These are phyloP conservation scores for Cacoxenus indagator DNA, from an alignment of 2,888 invertebrate genomes.

Conservation along the genomic window DNA sequence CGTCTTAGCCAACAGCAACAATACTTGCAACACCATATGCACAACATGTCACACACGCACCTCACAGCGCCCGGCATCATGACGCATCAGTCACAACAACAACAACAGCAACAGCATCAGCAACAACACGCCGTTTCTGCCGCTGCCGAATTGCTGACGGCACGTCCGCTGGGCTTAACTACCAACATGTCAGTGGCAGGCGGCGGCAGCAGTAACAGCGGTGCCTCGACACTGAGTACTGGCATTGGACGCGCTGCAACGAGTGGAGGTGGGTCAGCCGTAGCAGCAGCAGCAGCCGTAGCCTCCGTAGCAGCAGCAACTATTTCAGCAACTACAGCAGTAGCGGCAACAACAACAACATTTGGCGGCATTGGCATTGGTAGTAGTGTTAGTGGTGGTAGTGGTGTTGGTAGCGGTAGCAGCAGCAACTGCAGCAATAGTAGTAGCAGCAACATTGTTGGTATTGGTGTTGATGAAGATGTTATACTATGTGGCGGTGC, in stretches of 20 bases:
- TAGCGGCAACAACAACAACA: slow-evolving; percentile 46
- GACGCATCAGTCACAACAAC: slow-evolving; percentile 44
- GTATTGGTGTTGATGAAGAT: neutral
- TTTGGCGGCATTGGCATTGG: slow-evolving; percentile 23
- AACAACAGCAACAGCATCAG: slow-evolving; percentile 42
- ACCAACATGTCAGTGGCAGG: slow-evolving; percentile 43
- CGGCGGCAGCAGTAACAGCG: slow-evolving; percentile 43
- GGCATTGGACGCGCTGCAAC: slow-evolving; percentile 19
- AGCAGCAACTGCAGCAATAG: slow-evolving; percentile 3
- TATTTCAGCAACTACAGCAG: slow-evolving; percentile 43
- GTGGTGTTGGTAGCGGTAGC: slow-evolving; percentile 17
- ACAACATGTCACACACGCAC: slow-evolving; percentile 49
- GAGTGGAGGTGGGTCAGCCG: slow-evolving; percentile 64
- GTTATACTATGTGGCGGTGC: slow-evolving; percentile 16
- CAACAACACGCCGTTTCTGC: slow-evolving; percentile 43
- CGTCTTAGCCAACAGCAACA: slow-evolving; percentile 41
- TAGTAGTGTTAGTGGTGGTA: slow-evolving; percentile 2
- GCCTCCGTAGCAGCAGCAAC: slow-evolving; percentile 39
- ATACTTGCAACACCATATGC: slow-evolving; percentile 45
- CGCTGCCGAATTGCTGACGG: slow-evolving; percentile 39
- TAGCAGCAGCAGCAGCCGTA: slow-evolving; percentile 41
- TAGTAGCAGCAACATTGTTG: neutral
- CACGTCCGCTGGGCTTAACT: slow-evolving; percentile 38
- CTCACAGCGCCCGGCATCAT: slow-evolving; percentile 16
- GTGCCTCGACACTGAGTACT: slow-evolving; percentile 32